Base-by-base conservation (phyloP, 2,888 invertebrate species). In the Trimorus sp. region DNA sequence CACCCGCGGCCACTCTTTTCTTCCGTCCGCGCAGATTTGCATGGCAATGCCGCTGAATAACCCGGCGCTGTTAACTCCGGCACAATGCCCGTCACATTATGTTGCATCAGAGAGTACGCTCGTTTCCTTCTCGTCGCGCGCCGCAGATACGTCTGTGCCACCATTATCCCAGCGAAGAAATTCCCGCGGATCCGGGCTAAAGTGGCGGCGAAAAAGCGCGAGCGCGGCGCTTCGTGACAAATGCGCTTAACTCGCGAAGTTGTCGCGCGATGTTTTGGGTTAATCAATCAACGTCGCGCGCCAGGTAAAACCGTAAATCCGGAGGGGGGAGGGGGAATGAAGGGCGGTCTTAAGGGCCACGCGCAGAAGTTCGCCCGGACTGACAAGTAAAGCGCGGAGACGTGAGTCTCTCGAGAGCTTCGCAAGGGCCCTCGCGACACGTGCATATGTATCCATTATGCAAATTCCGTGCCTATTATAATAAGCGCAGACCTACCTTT, bases 371-470 rank as follows among this genome's bases (percentile, higher is more conserved):
- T 90, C 87, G 88, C 87, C 87, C 90, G 89, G n/a, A 90, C 90
- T 90, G 90, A 90, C 91, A 90, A 90, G 91, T 91, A 89, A 90
- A 91, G 89, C 86, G 88, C 85, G 83, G 84, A 83, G 83, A 84
- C 81, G 82, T 86, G 87, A 87, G 56, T 76, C 77, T 88, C 86
- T 83, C 79, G 83, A 75, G 82, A 80, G 76, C 68, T 79, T 82
- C 79, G 68, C 78, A 84, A 86, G 85, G 86, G 87, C 87, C 85
- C 87, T 87, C 87, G 87, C 86, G 76, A 83, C 86, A 86, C 88
- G 88, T 89, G 89, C 91, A 91, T 91, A 90, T 90, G 90, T 91
- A 91, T 90, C 90, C 90, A 90, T 90, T 91, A 91, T 91, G 91
- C 88, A 91, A 91, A 91, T 91, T 90, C 89, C 87, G 86, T 87